These are phyloP conservation scores for Colletes collaris DNA, from an alignment of 2,888 invertebrate species.

Conservation along the genomic window DNA sequence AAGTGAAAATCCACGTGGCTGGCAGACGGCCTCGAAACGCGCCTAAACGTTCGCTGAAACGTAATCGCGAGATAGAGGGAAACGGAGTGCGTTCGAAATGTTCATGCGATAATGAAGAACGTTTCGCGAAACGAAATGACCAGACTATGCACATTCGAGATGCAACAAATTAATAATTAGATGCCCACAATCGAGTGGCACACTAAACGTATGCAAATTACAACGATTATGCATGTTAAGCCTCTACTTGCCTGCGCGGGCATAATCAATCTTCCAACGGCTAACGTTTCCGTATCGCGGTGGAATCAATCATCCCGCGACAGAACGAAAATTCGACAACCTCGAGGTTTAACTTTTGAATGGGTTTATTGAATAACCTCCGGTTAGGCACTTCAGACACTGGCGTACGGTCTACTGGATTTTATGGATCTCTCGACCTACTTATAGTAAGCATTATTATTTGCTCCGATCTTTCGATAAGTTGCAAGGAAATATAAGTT, in stretches of 20 bases:
- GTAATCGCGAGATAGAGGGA: slow-evolving; percentile 8
- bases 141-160: slow-evolving; percentile 7
- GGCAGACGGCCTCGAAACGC: slow-evolving; percentile 14
- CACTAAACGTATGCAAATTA: slow-evolving; percentile 39
- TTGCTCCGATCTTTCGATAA: too few relatives aligned
- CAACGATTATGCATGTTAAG: slow-evolving; percentile 33
- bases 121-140: too few relatives aligned
- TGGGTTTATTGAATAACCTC: too few relatives aligned
- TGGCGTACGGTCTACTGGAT: too few relatives aligned
- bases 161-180: slow-evolving; percentile 43
- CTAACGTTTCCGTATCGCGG: slow-evolving; percentile 43
- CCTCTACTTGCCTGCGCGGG: slow-evolving; percentile 1
- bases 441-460: too few relatives aligned
- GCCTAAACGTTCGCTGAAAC: neutral
- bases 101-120: too few relatives aligned
- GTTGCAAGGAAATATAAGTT: too few relatives aligned
- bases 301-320: slow-evolving; percentile 26
- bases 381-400: too few relatives aligned
- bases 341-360: too few relatives aligned
- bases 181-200: slow-evolving; percentile 28
- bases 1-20: slow-evolving; percentile 11
- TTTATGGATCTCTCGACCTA: too few relatives aligned
- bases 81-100: neutral
- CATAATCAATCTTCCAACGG: slow-evolving; percentile 42
- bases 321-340: too few relatives aligned